Conservation (phyloP, 2,113 vertebrate species). For the Rhinolophus sinicus region DNA sequence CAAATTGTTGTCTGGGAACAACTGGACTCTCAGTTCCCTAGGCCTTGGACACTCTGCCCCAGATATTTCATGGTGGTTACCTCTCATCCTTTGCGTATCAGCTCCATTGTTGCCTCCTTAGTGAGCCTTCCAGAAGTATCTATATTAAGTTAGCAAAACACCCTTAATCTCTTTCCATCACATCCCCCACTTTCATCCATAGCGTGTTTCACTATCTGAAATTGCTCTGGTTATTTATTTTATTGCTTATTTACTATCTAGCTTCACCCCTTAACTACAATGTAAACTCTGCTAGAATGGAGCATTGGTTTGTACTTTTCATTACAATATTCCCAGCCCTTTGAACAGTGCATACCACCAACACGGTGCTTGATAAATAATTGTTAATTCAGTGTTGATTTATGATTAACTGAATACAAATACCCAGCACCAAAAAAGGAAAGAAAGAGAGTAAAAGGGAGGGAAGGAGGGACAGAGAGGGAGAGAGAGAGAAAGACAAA, state of each 20-base stretch:
- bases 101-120: not conserved
- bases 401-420: not conserved
- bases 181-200: not conserved
- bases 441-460: accelerated
- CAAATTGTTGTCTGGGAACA: not conserved
- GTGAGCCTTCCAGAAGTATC: not conserved
- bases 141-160: not conserved
- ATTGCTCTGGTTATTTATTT: not conserved
- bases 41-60: not conserved
- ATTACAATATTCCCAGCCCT: too few species aligned
- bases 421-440: not conserved
- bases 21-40: not conserved
- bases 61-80: not conserved
- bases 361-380: not conserved
- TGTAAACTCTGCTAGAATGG: accelerated
- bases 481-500: too few species aligned
- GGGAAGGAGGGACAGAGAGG: too few species aligned
- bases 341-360: not conserved
- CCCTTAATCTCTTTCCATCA: not conserved
- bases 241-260: not conserved
- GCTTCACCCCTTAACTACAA: not conserved
- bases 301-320: not conserved
- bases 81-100: not conserved
- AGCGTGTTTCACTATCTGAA: not conserved
- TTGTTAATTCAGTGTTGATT: not conserved